Evolutionary conservation across 2,113 vertebrate genomes (phyloP), one percentile per base, ranked within the genome.

Genomic region (Theristicus caerulescens): DNA sequence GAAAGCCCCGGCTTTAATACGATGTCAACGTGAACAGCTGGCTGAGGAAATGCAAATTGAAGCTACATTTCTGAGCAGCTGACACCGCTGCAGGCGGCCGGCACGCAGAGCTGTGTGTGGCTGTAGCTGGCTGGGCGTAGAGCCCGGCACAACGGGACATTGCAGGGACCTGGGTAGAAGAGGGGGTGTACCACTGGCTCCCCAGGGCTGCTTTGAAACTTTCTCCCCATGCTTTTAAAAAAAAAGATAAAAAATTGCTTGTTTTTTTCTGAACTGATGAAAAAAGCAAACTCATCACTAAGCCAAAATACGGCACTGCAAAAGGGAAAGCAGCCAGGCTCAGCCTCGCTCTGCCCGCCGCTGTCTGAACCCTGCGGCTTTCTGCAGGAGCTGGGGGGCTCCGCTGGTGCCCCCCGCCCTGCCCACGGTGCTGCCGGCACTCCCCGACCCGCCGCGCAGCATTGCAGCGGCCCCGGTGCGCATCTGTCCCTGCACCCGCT

Each of bases 241-340:
- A 14, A 49, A 29, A 15, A 4, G 10, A 22, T 3, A 61, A 38
- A 16, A 36, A 59, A 47, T 10, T 7, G 7, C 21, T 40, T 15
- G 1, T 11, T 49, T 46, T 34, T 34, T 18, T 26, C 42, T 29
- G 10, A 14, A 9, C 27, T 6, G 17, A 10, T 49, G 22, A 15
- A 55, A 67, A 55, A 31, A 13, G 6, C 42, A 22, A 69, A 3
- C 46, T 36, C 14, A 1, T 22, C 0, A 0, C 79, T 7, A 4
- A 54, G 21, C 19, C 31, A 7, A 49, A 57, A 5, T 1, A 4
- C 2, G 1, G 46, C 36, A 0, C 26, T 4, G 85, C 26, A 1
- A 3, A 16, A 57, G 47, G 46, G 34, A 14, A 11, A 29, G 64
- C 16, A 10, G n/a, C 42, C 25, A 10, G 18, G 40, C 59, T 79